phyloP scores from a whole-genome alignment of 2,113 vertebrate species.

The Brachyistius frenatus region DNA sequence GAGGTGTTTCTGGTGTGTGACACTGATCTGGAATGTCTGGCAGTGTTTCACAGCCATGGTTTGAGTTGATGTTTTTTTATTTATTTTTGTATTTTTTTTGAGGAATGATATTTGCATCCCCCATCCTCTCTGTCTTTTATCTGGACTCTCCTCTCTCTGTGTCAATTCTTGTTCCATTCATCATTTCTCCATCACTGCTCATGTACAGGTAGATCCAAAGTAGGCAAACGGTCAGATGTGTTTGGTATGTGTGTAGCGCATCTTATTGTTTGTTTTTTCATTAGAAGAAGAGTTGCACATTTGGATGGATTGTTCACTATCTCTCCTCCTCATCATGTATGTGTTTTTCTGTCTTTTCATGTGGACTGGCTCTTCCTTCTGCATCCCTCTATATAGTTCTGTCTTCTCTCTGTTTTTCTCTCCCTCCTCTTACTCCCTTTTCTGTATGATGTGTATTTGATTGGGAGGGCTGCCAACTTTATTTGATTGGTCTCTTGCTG shows the following conservation, averaged over 20 bases:
- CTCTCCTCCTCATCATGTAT: slow-evolving; percentile 67
- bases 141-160: slow-evolving; percentile 50
- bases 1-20: slow-evolving; percentile 70
- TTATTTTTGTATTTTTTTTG: slow-evolving; percentile 52
- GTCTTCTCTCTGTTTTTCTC: slow-evolving; percentile 66
- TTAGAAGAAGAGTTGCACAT: slow-evolving; percentile 69
- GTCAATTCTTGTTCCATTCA: slow-evolving; percentile 53
- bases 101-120: slow-evolving; percentile 82
- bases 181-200: slow-evolving; percentile 68
- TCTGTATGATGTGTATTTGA: slow-evolving; percentile 79
- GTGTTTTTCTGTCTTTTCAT: slow-evolving; percentile 78
- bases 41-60: slow-evolving; percentile 75
- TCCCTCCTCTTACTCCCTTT: slow-evolving; percentile 59
- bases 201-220: slow-evolving; percentile 62
- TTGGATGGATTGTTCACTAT: slow-evolving; percentile 77
- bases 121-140: slow-evolving; percentile 72
- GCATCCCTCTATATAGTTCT: slow-evolving; percentile 76
- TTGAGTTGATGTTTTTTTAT: slow-evolving; percentile 58
- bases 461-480: slow-evolving; percentile 78
- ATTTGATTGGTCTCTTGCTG: slow-evolving; percentile 84
- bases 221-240: slow-evolving; percentile 65
- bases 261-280: slow-evolving; percentile 67
- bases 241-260: slow-evolving; percentile 55
- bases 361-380: slow-evolving; percentile 81
- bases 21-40: slow-evolving; percentile 79